These are phyloP conservation scores for Chauna torquata DNA, from an alignment of 2,113 vertebrate species.

Conservation along the genomic window DNA sequence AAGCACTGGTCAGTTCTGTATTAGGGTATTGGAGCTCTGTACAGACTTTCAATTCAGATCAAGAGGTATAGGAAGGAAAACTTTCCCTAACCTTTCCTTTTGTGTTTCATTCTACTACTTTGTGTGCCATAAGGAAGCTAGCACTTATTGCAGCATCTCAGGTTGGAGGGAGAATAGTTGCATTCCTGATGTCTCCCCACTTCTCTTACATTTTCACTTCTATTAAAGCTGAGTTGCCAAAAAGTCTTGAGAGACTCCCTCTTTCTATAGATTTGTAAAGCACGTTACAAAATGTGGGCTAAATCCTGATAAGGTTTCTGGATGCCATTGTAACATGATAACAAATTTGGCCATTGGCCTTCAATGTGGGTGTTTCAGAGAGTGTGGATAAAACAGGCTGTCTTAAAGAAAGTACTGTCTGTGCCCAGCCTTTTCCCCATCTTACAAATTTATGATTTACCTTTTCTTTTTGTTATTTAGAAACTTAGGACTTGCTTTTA, in stretches of 20 bases:
- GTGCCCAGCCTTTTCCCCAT: neutral
- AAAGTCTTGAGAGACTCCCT: neutral
- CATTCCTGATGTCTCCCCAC: neutral
- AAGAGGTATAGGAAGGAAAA: neutral
- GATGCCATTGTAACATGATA: neutral
- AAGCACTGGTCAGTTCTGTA: neutral
- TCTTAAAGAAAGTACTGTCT: neutral
- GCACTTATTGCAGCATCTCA: neutral
- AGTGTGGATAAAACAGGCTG: neutral
- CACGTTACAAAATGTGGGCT: neutral
- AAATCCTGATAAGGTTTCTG: constrained; percentile 52
- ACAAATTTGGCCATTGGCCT: neutral
- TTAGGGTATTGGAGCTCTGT: neutral
- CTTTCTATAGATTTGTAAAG: neutral
- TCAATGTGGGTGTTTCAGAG: constrained; percentile 33
- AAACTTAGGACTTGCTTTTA: neutral
- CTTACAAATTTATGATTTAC: neutral
- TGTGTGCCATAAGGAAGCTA: neutral
- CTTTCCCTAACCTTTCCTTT: neutral
- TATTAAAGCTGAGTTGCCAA: neutral
- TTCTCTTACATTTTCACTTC: constrained; percentile 3
- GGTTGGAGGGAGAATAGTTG: neutral
- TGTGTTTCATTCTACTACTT: neutral
- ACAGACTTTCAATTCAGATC: neutral
- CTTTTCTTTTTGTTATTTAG: neutral